Evolutionary conservation across 2,797 vertebrate genomes (phyloP).

Genomic region (Columba guinea): DNA sequence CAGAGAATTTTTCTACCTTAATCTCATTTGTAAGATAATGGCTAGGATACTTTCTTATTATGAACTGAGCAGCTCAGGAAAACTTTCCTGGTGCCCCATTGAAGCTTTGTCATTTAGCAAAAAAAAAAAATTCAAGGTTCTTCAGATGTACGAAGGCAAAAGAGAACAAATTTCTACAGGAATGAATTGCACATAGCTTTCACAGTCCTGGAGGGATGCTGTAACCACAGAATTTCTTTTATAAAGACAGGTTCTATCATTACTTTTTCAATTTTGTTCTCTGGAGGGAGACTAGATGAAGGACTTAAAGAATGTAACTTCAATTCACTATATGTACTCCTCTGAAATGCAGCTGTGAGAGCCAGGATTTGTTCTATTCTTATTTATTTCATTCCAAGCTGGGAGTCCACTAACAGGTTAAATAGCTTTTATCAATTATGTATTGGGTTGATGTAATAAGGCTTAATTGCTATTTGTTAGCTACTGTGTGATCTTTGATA

Average conservation of each 20-base stretch:
- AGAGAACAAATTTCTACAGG: conserved; percentile 30
- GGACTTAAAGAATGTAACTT: conserved; percentile 26
- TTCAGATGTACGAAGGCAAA: neutral
- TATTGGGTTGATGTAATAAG: neutral
- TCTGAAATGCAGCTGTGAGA: neutral
- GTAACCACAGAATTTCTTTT: neutral
- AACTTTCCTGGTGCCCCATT: neutral
- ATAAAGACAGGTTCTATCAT: conserved; percentile 38
- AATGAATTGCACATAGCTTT: conserved; percentile 13
- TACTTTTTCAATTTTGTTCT: conserved; percentile 53
- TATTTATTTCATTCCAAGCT: neutral
- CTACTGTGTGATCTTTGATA: neutral
- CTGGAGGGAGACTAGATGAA: conserved; percentile 52
- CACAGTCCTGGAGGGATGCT: neutral
- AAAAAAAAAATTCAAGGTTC: neutral
- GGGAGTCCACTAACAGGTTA: neutral
- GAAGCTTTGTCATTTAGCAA: neutral
- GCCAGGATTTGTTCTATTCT: neutral
- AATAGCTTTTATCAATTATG: neutral
- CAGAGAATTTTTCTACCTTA: neutral
- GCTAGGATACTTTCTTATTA: neutral
- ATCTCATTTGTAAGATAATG: neutral
- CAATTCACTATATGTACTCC: neutral
- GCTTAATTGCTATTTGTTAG: neutral
- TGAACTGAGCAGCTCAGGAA: neutral